A percentile compares a stretch with the other conserved stretches of the same genome.
Evolutionary conservation across 2,113 vertebrate species (phyloP).

Genomic region (Thermophis baileyi): DNA sequence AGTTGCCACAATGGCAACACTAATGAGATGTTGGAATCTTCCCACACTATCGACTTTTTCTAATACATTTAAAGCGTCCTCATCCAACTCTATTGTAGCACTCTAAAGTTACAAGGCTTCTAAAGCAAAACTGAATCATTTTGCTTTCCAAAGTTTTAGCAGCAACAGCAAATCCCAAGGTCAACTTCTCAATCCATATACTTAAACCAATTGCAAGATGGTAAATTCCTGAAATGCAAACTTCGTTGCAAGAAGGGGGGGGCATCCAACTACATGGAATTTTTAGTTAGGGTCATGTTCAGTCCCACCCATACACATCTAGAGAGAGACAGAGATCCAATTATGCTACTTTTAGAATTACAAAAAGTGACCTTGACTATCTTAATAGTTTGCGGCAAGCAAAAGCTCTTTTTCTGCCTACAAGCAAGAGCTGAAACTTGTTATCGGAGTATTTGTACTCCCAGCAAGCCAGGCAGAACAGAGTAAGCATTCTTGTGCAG

Average conservation of each 20-base stretch:
- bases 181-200: neutral
- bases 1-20: no score
- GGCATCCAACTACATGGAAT: neutral
- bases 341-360: slow-evolving; percentile 10
- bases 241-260: neutral
- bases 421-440: slow-evolving; percentile 7
- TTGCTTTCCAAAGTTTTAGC: neutral
- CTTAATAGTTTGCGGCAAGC: neutral
- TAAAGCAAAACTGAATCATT: neutral
- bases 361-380: slow-evolving; percentile 20
- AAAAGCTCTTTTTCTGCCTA: neutral
- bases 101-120: neutral
- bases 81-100: neutral
- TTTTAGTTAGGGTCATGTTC: neutral
- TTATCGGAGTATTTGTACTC: slow-evolving; percentile 21
- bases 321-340: neutral
- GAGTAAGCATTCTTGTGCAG: slow-evolving; percentile 6
- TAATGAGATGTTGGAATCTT: neutral
- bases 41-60: neutral
- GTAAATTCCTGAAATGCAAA: neutral
- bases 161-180: neutral
- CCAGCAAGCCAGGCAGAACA: slow-evolving; percentile 17
- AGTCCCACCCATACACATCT: neutral
- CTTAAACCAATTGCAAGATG: neutral
- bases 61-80: no score